Base-by-base conservation (phyloP, 1,140 invertebrate species). In the Ephestia elutella region DNA sequence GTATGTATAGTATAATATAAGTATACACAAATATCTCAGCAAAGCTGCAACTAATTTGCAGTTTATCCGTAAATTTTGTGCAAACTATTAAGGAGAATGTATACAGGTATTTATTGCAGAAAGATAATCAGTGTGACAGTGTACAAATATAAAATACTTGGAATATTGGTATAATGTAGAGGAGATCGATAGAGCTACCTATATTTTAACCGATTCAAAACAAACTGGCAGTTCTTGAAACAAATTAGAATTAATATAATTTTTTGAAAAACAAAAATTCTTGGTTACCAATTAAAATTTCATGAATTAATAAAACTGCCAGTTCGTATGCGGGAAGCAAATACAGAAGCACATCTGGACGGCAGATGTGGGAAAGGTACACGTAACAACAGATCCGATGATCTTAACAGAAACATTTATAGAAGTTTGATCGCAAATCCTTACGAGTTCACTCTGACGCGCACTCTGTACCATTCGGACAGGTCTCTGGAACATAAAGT, bases 401-500 rank as follows among this genome's bases (percentile, higher is more conserved):
- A 81, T 72, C 74, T 76, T 78, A 84, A 82, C 71, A 87, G 76
- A 83, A 83, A 87, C 82, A 87, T 76, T 71, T 80, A 44, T 85
- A n/a, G n/a, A 81, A 78, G 79, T 86, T 74, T 83, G 67, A 78
- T 76, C 80, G 73, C 75, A 86, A 78, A 75, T 84, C 77, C 85
- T 93, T 93, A 94, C 93, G 93, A 92, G 89, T 92, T 93, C 78
- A 93, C 90, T 91, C 92, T 92, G 89, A 93, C 91, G 90, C 92
- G 92, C 90, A 93, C 91, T 91, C 90, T 92, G 92, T 93, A 94
- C 90, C 91, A 92, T 90, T 93, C 92, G 82, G 90, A 90, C 81
- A 93, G 90, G 88, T 91, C 90, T 92, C 93, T 94, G 93, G 83
- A 94, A 93, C 92, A 93, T 90, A 92, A 92, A 91, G 91, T 92